These are phyloP conservation scores for Pseudomugil gertrudae DNA, from an alignment of 2,797 vertebrate species.

Conservation along the genomic window DNA sequence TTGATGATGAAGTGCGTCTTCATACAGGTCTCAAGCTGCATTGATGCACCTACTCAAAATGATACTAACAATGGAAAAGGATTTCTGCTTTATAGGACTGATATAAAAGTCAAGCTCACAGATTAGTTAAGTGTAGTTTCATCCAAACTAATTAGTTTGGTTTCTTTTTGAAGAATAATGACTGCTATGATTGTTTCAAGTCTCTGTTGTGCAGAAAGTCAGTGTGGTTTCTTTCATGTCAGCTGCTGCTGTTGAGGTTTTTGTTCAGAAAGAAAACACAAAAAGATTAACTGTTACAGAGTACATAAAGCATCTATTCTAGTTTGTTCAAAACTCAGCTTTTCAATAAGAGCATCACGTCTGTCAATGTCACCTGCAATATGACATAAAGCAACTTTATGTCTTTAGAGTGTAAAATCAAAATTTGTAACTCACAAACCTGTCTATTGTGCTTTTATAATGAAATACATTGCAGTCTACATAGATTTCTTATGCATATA, in stretches of 20 bases:
- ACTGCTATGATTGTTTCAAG: not conserved
- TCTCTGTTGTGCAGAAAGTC: not conserved
- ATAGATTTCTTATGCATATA: not conserved
- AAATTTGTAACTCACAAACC: not conserved
- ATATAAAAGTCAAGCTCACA: not conserved
- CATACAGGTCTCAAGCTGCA: not conserved
- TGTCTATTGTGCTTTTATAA: not conserved
- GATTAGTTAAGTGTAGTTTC: not conserved
- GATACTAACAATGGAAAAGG: not conserved
- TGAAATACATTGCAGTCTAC: not conserved
- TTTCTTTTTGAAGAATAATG: not conserved
- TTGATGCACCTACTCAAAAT: not conserved
- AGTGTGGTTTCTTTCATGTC: not conserved
- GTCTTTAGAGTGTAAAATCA: too few relatives aligned
- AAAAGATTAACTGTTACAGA: not conserved
- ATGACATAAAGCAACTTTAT: not conserved
- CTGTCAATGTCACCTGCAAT: not conserved
- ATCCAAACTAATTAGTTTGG: not conserved
- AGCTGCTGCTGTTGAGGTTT: not conserved
- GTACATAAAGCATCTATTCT: not conserved
- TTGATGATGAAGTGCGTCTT: not conserved
- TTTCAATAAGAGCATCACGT: not conserved
- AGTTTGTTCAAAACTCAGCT: not conserved
- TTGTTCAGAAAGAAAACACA: not conserved
- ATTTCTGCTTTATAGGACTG: not conserved